These are phyloP conservation scores for Hypercompe scribonia DNA, from an alignment of 2,888 invertebrate species.

Conservation along the genomic window DNA sequence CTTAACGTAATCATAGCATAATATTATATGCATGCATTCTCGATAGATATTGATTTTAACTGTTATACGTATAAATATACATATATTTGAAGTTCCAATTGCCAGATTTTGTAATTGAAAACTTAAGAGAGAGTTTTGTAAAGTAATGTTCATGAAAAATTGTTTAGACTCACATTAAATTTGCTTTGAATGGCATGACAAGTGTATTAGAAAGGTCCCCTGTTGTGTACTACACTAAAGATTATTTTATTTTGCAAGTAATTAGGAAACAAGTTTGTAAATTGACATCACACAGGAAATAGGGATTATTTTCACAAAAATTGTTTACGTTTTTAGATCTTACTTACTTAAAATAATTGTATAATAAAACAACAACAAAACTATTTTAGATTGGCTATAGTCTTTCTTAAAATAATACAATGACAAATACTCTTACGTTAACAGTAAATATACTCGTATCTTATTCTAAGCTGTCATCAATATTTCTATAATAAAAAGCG, in stretches of 20 bases:
- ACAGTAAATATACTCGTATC: too few species aligned
- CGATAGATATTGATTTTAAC: neutral
- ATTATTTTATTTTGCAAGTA: too few species aligned
- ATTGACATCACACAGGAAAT: too few species aligned
- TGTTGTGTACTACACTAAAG: neutral
- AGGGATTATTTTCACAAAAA: too few species aligned
- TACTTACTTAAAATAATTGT: too few species aligned
- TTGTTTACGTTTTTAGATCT: too few species aligned
- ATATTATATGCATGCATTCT: neutral
- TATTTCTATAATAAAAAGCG: neutral
- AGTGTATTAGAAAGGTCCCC: neutral
- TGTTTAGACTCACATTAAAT: neutral
- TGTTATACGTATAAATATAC: neutral
- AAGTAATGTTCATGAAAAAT: neutral
- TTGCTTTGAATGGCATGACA: neutral
- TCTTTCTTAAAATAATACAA: too few species aligned
- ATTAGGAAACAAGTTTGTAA: too few species aligned
- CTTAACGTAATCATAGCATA: too few species aligned
- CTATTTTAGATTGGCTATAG: too few species aligned
- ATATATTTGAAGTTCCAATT: neutral
- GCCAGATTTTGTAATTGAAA: neutral
- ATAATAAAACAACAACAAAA: too few species aligned
- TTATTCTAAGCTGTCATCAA: neutral
- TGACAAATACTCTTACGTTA: too few species aligned
- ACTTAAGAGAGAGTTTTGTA: neutral